Conservation (phyloP, 64 coral and sea anemone genomes). For the Montipora sp. region DNA sequence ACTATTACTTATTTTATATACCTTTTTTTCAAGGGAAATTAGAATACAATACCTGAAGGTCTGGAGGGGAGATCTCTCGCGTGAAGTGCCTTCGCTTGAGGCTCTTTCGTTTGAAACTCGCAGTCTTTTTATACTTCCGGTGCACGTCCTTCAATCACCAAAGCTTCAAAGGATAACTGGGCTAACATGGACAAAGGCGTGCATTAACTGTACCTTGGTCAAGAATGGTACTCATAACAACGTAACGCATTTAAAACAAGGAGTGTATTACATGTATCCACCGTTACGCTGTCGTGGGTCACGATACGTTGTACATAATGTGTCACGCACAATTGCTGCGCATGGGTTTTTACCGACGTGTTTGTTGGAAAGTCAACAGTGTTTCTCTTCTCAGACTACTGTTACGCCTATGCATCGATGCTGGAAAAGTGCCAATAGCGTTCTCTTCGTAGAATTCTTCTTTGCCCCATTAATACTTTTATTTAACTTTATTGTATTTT, state of each 20-base stretch:
- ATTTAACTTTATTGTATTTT: slow-evolving; percentile 61
- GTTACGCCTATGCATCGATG: slow-evolving; percentile 40
- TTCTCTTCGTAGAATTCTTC: slow-evolving; percentile 62
- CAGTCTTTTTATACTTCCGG: not conserved
- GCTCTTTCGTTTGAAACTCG: not conserved
- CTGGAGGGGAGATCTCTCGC: slow-evolving; percentile 48
- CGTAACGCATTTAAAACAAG: slow-evolving; percentile 8
- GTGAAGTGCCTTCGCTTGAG: slow-evolving; percentile 22
- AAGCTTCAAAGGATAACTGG: slow-evolving; percentile 39
- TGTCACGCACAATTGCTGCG: slow-evolving; percentile 33
- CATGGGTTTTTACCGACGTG: slow-evolving; percentile 19
- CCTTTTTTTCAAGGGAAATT: slow-evolving; percentile 17
- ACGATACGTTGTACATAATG: slow-evolving; percentile 1
- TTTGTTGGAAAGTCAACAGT: slow-evolving; percentile 6
- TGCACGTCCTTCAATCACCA: not conserved
- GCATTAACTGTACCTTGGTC: slow-evolving; percentile 24
- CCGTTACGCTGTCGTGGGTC: slow-evolving; percentile 45
- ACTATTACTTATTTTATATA: not conserved
- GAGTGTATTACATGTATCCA: slow-evolving; percentile 27
- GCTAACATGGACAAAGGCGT: slow-evolving; percentile 20
- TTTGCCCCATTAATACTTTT: slow-evolving; percentile 41
- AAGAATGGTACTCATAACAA: slow-evolving; percentile 22
- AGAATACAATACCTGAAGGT: slow-evolving; percentile 18
- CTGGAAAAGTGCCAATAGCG: slow-evolving; percentile 68
- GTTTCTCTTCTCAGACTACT: slow-evolving; percentile 31